These are phyloP conservation scores for Drosophila mulleri DNA, from an alignment of 2,888 invertebrate genomes.

Conservation along the genomic window DNA sequence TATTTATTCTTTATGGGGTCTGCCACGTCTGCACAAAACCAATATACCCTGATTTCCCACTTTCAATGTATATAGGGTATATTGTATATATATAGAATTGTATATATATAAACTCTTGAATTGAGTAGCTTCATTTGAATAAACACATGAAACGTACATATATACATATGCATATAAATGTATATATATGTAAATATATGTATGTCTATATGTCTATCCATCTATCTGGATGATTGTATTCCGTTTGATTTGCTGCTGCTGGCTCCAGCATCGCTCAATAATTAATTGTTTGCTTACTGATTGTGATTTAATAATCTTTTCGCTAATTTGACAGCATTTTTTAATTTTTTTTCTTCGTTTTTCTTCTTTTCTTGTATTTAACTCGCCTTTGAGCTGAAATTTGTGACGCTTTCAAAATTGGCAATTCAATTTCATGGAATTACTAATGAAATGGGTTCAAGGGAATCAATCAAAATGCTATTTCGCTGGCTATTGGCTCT, in stretches of 20 bases:
- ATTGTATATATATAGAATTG: background rate
- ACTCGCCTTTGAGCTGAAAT: background rate
- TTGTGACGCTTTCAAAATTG: conserved; percentile 12
- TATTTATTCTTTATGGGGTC: too few relatives aligned
- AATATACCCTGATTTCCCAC: too few relatives aligned
- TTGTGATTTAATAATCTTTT: conserved; percentile 9
- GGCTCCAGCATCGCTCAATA: background rate
- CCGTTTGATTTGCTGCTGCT: background rate
- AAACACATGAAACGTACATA: background rate
- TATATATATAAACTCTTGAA: too few relatives aligned
- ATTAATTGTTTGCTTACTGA: conserved; percentile 1
- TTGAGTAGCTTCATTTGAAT: conserved; percentile 1
- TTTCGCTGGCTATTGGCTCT: conserved; percentile 27
- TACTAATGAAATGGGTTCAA: conserved; percentile 16
- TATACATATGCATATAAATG: background rate
- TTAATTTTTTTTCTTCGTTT: background rate
- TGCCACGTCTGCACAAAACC: too few relatives aligned
- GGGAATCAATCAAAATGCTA: conserved; percentile 63
- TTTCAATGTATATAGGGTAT: too few relatives aligned
- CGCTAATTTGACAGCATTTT: conserved; percentile 1
- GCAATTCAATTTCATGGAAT: conserved; percentile 23
- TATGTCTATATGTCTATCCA: background rate
- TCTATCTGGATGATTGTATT: background rate
- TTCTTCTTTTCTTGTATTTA: background rate
- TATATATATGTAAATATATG: background rate